Base-by-base conservation (phyloP, 2,888 invertebrate species). In the Merodon equestris region DNA sequence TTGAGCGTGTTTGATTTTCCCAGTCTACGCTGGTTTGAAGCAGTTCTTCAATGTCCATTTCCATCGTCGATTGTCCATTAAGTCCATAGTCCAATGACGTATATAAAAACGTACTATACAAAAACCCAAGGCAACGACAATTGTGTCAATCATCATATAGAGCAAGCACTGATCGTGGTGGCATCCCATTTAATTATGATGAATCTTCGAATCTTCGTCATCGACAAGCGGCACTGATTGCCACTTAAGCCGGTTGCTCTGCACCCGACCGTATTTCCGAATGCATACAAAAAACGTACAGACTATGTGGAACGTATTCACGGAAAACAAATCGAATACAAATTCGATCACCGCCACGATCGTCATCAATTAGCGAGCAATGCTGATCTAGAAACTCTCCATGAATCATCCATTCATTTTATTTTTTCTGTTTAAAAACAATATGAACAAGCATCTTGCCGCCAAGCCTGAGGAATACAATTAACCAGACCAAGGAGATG, bases 161-260 rank as follows among this genome's bases (percentile, higher is more conserved):
- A 34, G 36, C 27, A 44, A 45, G 14, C 44, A 60, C 15, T 56
- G 71, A 48, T 66, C 72, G 67, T 74, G 27, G 27, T 27, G 68
- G 63, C 68, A 74, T 74, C 68, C 74, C 70, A 79, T 79, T 79
- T 79, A 68, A 79, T 79, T 79, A 79, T 79, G 79, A 79, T 79
- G 74, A 74, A 79, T 79, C 79, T 79, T 70, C 74, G 60, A 27
- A 74, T 74, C 53, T 64, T 79, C 74, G 74, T 79, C 79, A 79
- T 74, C 67, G 48, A 47, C 47, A 10, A 48, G 74, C 68, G 63
- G 74, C 79, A 79, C 79, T 79, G 79, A 79, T 79, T 79, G 74
- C 79, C 79, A 79, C 74, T 79, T 74, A 64, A 74, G 34, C 38
- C 47, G 13, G 18, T 15, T 42, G 44, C 61, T 60, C 27, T 7